Conservation (phyloP, 2,888 invertebrate genomes). For the Polyommatus icarus region DNA sequence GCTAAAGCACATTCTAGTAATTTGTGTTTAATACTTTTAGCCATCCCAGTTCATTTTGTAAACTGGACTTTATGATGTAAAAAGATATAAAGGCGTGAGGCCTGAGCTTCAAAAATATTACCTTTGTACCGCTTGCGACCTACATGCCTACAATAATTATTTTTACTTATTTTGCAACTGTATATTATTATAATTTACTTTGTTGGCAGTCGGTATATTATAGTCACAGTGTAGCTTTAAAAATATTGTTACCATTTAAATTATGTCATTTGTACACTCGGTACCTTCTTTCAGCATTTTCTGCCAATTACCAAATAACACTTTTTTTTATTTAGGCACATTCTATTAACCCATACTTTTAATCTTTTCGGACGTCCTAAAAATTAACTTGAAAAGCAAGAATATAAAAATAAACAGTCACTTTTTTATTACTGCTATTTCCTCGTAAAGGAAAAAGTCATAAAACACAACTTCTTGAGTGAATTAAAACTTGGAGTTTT, state of each 20-base stretch:
- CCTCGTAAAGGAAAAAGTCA: slow-evolving; percentile 41
- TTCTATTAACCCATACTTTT: neutral
- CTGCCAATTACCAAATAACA: neutral
- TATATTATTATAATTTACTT: neutral
- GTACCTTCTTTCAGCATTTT: neutral
- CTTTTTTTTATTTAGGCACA: neutral
- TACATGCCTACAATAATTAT: neutral
- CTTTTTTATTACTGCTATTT: slow-evolving; percentile 31
- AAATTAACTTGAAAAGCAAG: neutral
- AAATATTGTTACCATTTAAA: no score
- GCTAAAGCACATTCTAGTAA: slow-evolving; percentile 17
- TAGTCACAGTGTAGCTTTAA: no score
- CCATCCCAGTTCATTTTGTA: slow-evolving; percentile 2
- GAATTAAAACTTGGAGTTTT: slow-evolving; percentile 42
- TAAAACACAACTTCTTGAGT: slow-evolving; percentile 42
- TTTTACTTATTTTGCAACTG: neutral
- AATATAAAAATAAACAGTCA: slow-evolving; percentile 26
- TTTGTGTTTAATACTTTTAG: slow-evolving; percentile 16
- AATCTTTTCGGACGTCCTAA: neutral
- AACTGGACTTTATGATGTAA: neutral
- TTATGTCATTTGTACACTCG: no score
- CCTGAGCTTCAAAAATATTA: neutral
- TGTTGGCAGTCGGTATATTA: no score
- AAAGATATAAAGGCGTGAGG: neutral
- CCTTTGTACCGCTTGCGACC: neutral